Conservation (phyloP, 1,140 invertebrate species). For the Heliothis virescens region DNA sequence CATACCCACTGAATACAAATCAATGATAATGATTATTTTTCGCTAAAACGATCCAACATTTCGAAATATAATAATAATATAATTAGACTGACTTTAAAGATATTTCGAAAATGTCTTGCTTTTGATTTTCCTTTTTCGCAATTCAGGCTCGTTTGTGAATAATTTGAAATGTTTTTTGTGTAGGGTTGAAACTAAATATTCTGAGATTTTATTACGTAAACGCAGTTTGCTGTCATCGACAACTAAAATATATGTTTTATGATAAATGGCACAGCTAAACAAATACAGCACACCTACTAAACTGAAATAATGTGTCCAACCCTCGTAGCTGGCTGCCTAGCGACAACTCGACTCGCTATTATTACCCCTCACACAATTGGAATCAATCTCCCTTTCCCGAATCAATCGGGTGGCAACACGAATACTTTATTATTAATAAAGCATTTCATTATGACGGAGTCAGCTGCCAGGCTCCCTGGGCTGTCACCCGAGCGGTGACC, state of each 20-base stretch:
- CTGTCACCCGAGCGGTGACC: slow-evolving; percentile 34
- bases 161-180: neutral
- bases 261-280: neutral
- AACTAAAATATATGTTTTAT: no score
- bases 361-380: slow-evolving; percentile 20
- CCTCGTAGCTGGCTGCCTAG: neutral
- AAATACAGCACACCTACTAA: neutral
- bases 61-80: no score
- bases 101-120: neutral
- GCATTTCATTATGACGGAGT: slow-evolving; percentile 27
- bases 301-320: neutral
- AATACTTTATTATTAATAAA: slow-evolving; percentile 41
- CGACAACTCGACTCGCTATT: neutral
- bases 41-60: neutral
- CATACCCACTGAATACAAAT: slow-evolving; percentile 3
- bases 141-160: neutral
- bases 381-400: slow-evolving; percentile 37
- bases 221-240: no score
- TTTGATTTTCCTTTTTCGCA: slow-evolving; percentile 4
- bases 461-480: slow-evolving; percentile 28
- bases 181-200: no score
- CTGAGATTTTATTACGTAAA: no score
- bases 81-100: neutral
- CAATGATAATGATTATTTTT: slow-evolving; percentile 7
- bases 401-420: slow-evolving; percentile 41